Evolutionary conservation across 2,113 vertebrate genomes (phyloP).

Genomic region (Neotoma lepida): DNA sequence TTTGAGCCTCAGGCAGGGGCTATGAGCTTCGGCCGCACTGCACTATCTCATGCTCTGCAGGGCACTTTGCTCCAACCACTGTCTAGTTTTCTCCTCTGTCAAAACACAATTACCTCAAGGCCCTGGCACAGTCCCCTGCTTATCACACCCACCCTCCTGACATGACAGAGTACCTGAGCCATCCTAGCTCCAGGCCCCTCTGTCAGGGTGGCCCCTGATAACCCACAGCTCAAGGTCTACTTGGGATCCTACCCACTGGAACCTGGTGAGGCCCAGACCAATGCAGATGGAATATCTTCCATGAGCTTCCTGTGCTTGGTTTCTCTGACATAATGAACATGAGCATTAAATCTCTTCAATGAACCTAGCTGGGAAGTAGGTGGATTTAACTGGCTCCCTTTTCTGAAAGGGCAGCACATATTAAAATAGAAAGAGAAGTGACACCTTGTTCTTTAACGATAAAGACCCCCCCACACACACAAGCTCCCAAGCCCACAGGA

Average conservation of each 20-base stretch:
- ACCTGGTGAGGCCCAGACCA: background rate
- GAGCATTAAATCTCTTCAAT: background rate
- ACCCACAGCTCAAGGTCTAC: background rate
- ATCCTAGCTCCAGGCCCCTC: background rate
- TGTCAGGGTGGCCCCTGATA: background rate
- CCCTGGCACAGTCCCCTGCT: too few relatives aligned
- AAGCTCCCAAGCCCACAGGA: conserved; percentile 90
- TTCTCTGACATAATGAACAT: background rate
- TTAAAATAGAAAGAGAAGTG: background rate
- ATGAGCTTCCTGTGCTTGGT: background rate
- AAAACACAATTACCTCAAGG: background rate
- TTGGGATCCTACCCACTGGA: background rate
- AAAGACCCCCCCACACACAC: background rate
- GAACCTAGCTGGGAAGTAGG: background rate
- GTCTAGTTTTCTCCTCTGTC: background rate
- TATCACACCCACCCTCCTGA: background rate
- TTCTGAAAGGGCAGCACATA: background rate
- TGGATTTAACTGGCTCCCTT: background rate
- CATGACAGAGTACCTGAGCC: background rate
- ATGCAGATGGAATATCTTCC: background rate
- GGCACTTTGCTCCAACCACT: background rate
- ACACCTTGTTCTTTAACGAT: background rate
- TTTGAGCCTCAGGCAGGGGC: background rate
- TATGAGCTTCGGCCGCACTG: background rate
- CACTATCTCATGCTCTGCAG: background rate